These are phyloP conservation scores for Nasonia vitripennis DNA, from an alignment of 1,140 invertebrate species.

Conservation along the genomic window DNA sequence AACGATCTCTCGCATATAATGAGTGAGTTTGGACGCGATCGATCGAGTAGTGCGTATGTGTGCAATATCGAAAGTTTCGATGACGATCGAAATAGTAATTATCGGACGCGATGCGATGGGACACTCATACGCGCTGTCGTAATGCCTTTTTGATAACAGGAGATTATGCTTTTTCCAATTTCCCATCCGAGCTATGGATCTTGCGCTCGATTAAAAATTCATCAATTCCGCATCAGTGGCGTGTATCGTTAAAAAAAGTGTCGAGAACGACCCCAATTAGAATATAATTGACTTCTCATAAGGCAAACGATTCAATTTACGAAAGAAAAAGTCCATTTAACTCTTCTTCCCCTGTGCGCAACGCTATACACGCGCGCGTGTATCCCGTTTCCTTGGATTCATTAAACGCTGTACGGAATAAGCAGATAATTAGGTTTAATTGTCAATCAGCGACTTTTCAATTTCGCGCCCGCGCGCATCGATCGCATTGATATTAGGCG, in stretches of 20 bases:
- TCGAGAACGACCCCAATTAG: neutral
- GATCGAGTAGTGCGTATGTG: neutral
- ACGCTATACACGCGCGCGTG: neutral
- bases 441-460: slow-evolving; percentile 43
- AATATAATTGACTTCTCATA: slow-evolving; percentile 29
- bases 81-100: slow-evolving; percentile 34
- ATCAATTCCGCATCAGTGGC: no score
- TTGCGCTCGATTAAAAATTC: neutral
- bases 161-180: neutral
- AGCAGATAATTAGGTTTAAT: slow-evolving; percentile 46
- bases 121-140: neutral
- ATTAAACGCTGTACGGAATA: slow-evolving; percentile 30
- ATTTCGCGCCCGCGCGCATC: slow-evolving; percentile 7
- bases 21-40: neutral
- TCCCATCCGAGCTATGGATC: neutral
- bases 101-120: neutral
- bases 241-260: no score
- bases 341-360: neutral
- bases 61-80: slow-evolving; percentile 33
- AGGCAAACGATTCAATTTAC: slow-evolving; percentile 16
- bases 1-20: slow-evolving; percentile 17
- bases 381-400: slow-evolving; percentile 2
- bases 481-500: neutral
- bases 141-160: neutral
- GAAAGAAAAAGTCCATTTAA: slow-evolving; percentile 44